A percentile compares a stretch with the other conserved stretches of the same genome.
Conservation (phyloP, 1,140 invertebrate genomes). For the Aricia agestis region DNA sequence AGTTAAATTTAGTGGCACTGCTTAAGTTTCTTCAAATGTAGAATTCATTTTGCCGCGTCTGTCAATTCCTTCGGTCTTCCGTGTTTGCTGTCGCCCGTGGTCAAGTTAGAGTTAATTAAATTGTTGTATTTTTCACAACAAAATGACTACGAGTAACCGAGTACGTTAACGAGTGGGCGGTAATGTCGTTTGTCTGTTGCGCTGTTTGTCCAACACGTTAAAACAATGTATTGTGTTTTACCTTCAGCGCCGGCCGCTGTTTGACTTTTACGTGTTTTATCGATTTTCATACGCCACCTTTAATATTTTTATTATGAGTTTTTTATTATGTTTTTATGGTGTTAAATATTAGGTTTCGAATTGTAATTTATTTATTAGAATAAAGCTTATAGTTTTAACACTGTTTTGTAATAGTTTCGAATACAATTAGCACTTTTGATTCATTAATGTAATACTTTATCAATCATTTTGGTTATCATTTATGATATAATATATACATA, state of each 20-base stretch:
- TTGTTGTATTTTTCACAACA: constrained; percentile 70
- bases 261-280: constrained; percentile 9
- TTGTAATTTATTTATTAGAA: no score
- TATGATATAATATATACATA: no score
- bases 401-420: no score
- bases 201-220: constrained; percentile 40
- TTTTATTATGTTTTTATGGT: neutral
- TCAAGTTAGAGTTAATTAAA: constrained; percentile 69
- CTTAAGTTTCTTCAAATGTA: neutral
- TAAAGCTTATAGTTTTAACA: no score
- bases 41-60: neutral
- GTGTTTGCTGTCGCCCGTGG: constrained; percentile 53
- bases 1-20: no score
- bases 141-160: constrained; percentile 56
- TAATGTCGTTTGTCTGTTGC: constrained; percentile 55
- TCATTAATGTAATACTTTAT: no score
- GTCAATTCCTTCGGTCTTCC: constrained; percentile 38
- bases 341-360: no score
- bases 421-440: no score
- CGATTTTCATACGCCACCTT: neutral
- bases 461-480: no score
- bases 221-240: constrained; percentile 34
- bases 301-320: constrained; percentile 7
- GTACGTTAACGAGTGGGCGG: constrained; percentile 52
- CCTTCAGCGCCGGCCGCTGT: neutral